Evolutionary conservation across 2,113 vertebrate species (phyloP), one percentile per base, ranked within the genome.

Genomic region (Gopherus evgoodei): DNA sequence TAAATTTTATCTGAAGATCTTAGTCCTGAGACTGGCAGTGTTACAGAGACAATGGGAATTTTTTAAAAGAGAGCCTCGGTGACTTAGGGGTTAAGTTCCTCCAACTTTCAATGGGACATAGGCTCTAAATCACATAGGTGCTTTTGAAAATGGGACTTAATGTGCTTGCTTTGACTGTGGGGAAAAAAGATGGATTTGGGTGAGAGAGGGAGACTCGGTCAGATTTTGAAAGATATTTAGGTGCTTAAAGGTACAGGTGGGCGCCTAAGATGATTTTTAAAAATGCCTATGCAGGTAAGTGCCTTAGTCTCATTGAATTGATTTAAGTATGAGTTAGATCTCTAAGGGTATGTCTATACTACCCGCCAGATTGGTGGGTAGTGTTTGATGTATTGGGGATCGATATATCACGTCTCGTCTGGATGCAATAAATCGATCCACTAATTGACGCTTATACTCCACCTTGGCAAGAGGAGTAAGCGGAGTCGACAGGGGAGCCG

Each of bases 211-310:
- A 90, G 38, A 22, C 31, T 75, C 44, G 14, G 22, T 19, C 72
- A 14, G 4, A 1, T 49, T 59, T 83, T 17, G 44, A 87, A 79
- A 25, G 38, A 29, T 35, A 0, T 14, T 76, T 22, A 31, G 11
- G 4, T 86, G 27, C 42, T 80, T 83, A 81, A 88, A n/a, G 8
- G 81, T 87, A 83, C 25, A 2, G 21, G 1, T 2, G 5, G 27
- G 7, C 76, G 5, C 80, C 69, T 76, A 54, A 17, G 31, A 72
- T 42, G 49, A 12, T 35, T 81, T 89, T 17, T 16, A 21, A 1
- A 44, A 83, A 31, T 69, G 81, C 9, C 50, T 2, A 0, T 21
- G 19, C 0, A 0, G 4, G 3, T 81, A 9, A 0, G 4, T 84
- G 92, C 84, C 90, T 4, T 22, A 16, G 3, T 69, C 16, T 35